These are phyloP conservation scores for Gymnoscelis rufifasciata DNA, from an alignment of 2,888 invertebrate species.

Conservation along the genomic window DNA sequence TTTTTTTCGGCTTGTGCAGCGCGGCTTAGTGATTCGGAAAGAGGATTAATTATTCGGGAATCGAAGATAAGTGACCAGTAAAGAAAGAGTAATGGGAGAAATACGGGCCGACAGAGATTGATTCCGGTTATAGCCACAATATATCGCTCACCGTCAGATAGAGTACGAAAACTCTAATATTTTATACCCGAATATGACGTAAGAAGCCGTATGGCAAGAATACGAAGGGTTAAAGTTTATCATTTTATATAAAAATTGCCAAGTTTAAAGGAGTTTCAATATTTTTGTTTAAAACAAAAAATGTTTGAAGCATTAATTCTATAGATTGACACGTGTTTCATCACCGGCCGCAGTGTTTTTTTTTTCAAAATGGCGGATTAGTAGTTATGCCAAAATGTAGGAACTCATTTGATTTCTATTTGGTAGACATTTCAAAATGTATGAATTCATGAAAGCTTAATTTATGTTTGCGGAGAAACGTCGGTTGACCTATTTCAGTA, in stretches of 20 bases:
- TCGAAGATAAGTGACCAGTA: conserved; percentile 32
- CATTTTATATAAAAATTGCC: too few species aligned
- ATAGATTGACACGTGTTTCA: too few species aligned
- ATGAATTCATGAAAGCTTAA: neutral
- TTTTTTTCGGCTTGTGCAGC: conserved; percentile 11
- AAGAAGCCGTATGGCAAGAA: too few species aligned
- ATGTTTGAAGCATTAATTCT: too few species aligned
- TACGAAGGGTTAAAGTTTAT: too few species aligned
- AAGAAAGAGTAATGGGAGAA: conserved; percentile 30
- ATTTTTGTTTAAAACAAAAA: too few species aligned
- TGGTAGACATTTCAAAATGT: too few species aligned
- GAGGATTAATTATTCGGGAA: conserved; percentile 31
- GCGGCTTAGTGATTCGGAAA: conserved; percentile 17
- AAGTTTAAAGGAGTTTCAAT: too few species aligned
- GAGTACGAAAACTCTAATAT: conserved; percentile 3
- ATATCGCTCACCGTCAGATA: conserved; percentile 22
- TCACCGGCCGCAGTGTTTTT: too few species aligned
- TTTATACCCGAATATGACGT: conserved; percentile 3
- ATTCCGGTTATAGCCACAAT: conserved; percentile 30
- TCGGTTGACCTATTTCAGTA: neutral
- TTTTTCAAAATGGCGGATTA: too few species aligned
- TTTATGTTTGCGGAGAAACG: neutral
- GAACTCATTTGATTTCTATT: too few species aligned
- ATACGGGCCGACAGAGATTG: conserved; percentile 31
- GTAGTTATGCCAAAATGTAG: too few species aligned